Evolutionary conservation across 2,888 invertebrate species (phyloP).

Genomic region (Biston stratarius): DNA sequence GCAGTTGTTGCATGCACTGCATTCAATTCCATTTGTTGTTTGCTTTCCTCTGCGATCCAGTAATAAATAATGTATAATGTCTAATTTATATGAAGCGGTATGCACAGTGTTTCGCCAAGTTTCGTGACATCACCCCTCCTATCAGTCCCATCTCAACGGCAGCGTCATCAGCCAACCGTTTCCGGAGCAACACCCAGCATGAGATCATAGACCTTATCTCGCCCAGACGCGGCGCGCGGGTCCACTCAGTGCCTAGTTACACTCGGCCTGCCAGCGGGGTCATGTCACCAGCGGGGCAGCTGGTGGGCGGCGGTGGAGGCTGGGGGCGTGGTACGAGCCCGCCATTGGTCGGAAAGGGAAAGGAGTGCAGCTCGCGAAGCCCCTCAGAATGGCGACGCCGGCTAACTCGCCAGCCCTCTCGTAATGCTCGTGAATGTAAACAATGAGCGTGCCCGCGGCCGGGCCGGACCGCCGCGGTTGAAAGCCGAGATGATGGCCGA

Average conservation of each 20-base stretch:
- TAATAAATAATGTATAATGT: too few relatives aligned
- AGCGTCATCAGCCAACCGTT: conserved; percentile 24
- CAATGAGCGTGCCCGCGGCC: conserved; percentile 43
- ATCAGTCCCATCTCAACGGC: conserved; percentile 18
- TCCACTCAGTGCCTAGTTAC: conserved; percentile 3
- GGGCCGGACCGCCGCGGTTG: conserved; percentile 30
- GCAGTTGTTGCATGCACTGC: too few relatives aligned
- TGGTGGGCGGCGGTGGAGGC: conserved; percentile 28
- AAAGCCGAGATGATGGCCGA: conserved; percentile 12
- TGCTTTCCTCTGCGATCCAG: background rate
- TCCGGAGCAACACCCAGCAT: conserved; percentile 25
- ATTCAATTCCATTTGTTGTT: too few relatives aligned
- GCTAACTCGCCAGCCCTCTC: conserved; percentile 11
- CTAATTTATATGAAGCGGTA: background rate
- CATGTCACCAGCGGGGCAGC: conserved; percentile 36
- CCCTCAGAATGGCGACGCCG: conserved; percentile 9
- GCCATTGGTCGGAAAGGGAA: conserved; percentile 46
- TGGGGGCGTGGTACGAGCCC: conserved; percentile 47
- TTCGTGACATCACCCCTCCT: conserved; percentile 17
- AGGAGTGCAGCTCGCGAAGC: conserved; percentile 32
- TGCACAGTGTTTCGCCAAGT: conserved; percentile 3
- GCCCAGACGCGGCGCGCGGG: conserved; percentile 1
- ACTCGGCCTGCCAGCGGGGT: conserved; percentile 13
- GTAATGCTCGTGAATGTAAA: conserved; percentile 33
- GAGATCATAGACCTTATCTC: conserved; percentile 23